Evolutionary conservation across 1,140 invertebrate species (phyloP).

Genomic region (Colletes gigas): DNA sequence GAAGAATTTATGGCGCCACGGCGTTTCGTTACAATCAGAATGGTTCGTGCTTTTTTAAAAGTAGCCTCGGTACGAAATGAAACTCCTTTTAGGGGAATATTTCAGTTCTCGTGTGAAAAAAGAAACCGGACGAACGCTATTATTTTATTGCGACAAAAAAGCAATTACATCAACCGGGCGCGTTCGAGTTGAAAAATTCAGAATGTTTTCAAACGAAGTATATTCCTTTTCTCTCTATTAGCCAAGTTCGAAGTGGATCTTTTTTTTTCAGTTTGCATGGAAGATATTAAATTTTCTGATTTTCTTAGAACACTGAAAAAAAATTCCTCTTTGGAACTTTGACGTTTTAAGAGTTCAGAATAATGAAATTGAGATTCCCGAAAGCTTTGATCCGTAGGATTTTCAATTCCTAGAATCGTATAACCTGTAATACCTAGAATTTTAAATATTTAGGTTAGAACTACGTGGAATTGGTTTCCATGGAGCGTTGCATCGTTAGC

Average conservation of each 20-base stretch:
- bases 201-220: neutral
- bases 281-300: neutral
- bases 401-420: no score
- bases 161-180: neutral
- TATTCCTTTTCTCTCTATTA: neutral
- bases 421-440: no score
- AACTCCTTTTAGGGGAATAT: neutral
- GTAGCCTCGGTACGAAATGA: neutral
- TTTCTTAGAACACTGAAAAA: no score
- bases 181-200: neutral
- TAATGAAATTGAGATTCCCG: no score
- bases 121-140: neutral
- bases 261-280: neutral
- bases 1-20: conserved; percentile 23
- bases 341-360: no score
- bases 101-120: neutral
- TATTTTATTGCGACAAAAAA: conserved; percentile 17
- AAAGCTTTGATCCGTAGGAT: no score
- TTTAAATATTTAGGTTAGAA: no score
- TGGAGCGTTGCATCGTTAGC: no score
- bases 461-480: no score
- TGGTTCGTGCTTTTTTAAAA: conserved; percentile 12
- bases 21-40: neutral
- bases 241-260: neutral
- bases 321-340: no score